These are phyloP conservation scores for Oxystoma pomonae DNA, from an alignment of 2,888 invertebrate species.

Conservation along the genomic window DNA sequence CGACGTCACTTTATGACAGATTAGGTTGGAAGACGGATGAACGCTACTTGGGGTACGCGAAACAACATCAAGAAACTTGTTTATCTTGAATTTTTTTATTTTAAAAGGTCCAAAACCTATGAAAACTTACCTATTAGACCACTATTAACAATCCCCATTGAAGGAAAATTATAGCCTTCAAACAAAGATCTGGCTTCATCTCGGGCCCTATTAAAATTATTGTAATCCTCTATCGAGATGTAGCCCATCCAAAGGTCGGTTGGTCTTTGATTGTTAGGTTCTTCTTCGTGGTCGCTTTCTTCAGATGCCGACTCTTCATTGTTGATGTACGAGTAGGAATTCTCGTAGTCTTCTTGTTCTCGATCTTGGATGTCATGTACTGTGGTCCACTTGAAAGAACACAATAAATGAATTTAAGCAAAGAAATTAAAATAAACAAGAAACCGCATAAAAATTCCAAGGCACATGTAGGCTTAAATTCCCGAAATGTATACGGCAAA, in stretches of 20 bases:
- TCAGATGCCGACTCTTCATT: slow-evolving; percentile 23
- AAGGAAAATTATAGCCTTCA: slow-evolving; percentile 31
- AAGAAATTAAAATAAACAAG: too few relatives aligned
- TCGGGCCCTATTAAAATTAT: slow-evolving; percentile 25
- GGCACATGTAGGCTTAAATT: too few relatives aligned
- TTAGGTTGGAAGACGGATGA: too few relatives aligned
- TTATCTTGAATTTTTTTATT: too few relatives aligned
- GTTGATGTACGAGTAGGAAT: slow-evolving; percentile 38
- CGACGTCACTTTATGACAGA: too few relatives aligned
- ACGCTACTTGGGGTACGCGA: too few relatives aligned
- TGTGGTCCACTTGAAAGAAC: slow-evolving; percentile 72
- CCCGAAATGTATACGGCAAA: slow-evolving; percentile 8
- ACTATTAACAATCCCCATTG: slow-evolving; percentile 43
- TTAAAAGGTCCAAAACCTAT: too few relatives aligned
- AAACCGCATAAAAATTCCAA: too few relatives aligned
- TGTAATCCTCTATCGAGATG: slow-evolving; percentile 40
- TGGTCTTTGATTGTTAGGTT: slow-evolving; percentile 31
- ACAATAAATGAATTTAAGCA: slow-evolving; percentile 4
- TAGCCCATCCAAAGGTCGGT: slow-evolving; percentile 47
- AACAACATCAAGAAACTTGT: too few relatives aligned
- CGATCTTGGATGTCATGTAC: slow-evolving; percentile 86
- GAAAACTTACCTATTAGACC: slow-evolving; percentile 37
- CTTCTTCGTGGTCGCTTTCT: slow-evolving; percentile 27
- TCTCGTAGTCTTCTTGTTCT: slow-evolving; percentile 47
- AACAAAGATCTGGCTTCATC: slow-evolving; percentile 26